Evolutionary conservation across 2,797 vertebrate species (phyloP).

Genomic region (Microctenopoma stevenorrisi): DNA sequence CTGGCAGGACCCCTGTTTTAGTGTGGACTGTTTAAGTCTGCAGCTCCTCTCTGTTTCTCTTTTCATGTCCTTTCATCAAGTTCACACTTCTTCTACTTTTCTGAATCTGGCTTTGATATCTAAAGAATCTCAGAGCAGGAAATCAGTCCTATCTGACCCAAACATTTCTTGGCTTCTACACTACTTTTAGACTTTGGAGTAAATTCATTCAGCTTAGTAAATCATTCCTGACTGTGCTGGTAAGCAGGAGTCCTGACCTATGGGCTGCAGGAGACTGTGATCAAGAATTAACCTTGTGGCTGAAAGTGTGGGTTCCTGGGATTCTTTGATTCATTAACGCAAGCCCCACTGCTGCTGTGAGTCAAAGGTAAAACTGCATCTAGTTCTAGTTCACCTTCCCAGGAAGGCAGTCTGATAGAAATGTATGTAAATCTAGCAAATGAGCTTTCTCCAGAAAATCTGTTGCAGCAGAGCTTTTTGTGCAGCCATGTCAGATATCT

Average conservation of each 20-base stretch:
- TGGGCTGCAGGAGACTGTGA: too few relatives aligned
- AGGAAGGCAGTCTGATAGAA: neutral
- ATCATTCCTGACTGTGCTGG: neutral
- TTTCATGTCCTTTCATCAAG: neutral
- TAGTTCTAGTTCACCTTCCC: neutral
- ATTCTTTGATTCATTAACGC: neutral
- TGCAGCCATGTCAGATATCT: neutral
- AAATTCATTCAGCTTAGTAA: neutral
- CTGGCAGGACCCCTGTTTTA: neutral
- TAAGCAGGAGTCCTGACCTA: neutral
- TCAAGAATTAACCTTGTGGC: neutral
- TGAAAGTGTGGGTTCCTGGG: neutral
- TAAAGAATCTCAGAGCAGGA: neutral
- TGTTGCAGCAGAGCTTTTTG: neutral
- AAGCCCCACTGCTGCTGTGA: too few relatives aligned
- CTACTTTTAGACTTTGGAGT: neutral
- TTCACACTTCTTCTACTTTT: neutral
- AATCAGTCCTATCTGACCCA: neutral
- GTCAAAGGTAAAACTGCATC: neutral
- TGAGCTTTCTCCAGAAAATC: neutral
- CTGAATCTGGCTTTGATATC: too few relatives aligned
- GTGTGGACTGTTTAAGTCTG: neutral
- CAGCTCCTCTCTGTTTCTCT: neutral
- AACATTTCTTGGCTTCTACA: neutral
- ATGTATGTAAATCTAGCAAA: neutral